Percentiles rank a stretch among this genome's conserved stretches.
Conservation (phyloP, 2,888 invertebrate genomes). For the Omphaloscelis lunosa region DNA sequence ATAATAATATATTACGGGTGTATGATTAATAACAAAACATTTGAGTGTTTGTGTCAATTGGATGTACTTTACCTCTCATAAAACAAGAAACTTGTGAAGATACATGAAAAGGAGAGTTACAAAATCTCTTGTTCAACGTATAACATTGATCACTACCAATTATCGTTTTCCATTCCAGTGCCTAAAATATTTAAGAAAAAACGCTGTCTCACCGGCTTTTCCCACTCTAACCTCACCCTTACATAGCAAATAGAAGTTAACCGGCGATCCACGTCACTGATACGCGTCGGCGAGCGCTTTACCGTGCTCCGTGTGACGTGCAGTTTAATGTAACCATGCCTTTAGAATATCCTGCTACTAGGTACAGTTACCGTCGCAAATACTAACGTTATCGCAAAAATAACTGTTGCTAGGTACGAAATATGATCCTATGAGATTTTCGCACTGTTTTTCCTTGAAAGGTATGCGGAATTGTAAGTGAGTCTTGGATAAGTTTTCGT, state of each 20-base stretch:
- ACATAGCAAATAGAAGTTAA: conserved; percentile 60
- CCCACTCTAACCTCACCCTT: conserved; percentile 11
- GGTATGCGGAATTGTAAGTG: conserved; percentile 5
- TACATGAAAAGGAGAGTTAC: background rate
- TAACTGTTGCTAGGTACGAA: conserved; percentile 45
- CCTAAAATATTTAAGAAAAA: background rate
- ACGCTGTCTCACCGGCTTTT: background rate
- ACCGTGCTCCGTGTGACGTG: conserved; percentile 47
- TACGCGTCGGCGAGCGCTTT: conserved; percentile 63
- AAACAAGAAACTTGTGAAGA: background rate
- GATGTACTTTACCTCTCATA: background rate
- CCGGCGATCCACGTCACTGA: conserved; percentile 72
- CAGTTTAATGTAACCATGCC: conserved; percentile 55
- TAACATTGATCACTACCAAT: too few species aligned
- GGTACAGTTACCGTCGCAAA: conserved; percentile 49
- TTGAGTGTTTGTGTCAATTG: background rate
- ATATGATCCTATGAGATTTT: conserved; percentile 27
- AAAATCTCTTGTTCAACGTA: too few species aligned
- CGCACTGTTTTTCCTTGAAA: conserved; percentile 35
- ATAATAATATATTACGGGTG: background rate
- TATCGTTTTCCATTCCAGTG: too few species aligned
- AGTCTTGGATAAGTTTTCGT: background rate
- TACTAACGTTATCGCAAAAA: conserved; percentile 39
- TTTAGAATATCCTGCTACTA: conserved; percentile 57
- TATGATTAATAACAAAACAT: background rate